Percentiles rank a stretch among this genome's conserved stretches.
phyloP scores from a whole-genome alignment of 2,888 invertebrate species.

The Eupithecia subumbrata region DNA sequence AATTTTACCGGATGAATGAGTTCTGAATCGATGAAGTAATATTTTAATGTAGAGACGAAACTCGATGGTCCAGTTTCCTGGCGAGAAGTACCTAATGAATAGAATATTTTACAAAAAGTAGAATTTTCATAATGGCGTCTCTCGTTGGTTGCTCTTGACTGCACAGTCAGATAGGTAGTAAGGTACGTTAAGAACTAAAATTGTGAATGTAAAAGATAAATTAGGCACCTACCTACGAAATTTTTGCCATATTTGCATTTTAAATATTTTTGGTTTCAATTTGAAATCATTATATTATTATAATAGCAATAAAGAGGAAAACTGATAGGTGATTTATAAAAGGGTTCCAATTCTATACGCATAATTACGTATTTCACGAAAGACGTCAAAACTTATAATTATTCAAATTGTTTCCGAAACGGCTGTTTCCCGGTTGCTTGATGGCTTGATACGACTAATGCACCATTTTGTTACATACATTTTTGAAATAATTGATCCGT shows the following conservation, averaged over 20 bases:
- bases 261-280: not conserved
- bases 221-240: too few relatives aligned
- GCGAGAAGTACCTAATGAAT: not conserved
- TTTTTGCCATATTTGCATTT: not conserved
- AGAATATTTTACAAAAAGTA: not conserved
- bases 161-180: not conserved
- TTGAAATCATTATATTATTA: not conserved
- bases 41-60: conserved; percentile 22
- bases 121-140: not conserved
- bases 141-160: not conserved
- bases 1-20: conserved; percentile 50
- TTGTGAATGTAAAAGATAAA: not conserved
- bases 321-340: not conserved
- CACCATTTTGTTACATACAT: not conserved
- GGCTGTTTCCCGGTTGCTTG: conserved; percentile 21
- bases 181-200: not conserved
- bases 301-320: too few relatives aligned
- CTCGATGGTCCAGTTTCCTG: not conserved
- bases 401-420: conserved; percentile 60
- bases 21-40: conserved; percentile 36
- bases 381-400: conserved; percentile 55
- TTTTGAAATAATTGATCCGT: not conserved
- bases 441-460: conserved; percentile 24
- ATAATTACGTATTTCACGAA: not conserved
- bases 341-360: conserved; percentile 8